Percentiles rank a stretch among this genome's conserved stretches.
Conservation (phyloP, 2,113 vertebrate genomes). For the Hippocampus barbouri region DNA sequence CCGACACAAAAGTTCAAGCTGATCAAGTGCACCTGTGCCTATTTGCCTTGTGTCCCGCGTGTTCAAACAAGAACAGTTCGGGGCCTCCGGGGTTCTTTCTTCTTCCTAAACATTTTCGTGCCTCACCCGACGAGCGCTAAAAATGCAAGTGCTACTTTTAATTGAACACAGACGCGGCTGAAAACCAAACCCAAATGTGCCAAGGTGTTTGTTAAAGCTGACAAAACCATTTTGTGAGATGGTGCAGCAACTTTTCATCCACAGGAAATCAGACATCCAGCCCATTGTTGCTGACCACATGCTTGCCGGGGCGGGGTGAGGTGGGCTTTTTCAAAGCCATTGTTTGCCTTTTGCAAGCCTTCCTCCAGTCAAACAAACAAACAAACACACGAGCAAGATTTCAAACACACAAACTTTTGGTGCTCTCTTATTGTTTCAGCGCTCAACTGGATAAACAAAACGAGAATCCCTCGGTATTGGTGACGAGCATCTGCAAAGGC, state of each 20-base stretch:
- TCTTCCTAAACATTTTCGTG: not conserved
- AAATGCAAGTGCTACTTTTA: not conserved
- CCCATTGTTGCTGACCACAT: conserved; percentile 1
- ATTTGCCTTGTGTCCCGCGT: conserved; percentile 2
- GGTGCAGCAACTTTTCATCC: not conserved
- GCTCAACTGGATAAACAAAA: not conserved
- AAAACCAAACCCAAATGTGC: not conserved
- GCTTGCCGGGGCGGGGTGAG: not conserved
- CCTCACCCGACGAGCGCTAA: not conserved
- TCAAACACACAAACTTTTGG: not conserved
- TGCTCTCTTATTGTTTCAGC: not conserved
- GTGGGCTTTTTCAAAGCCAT: not conserved
- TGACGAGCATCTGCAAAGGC: too few relatives aligned
- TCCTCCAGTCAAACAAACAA: not conserved
- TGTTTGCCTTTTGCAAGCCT: not conserved
- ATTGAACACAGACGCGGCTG: not conserved
- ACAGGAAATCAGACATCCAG: conserved; percentile 6
- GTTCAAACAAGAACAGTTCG: not conserved
- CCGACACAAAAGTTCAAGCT: not conserved
- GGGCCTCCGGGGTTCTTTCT: not conserved
- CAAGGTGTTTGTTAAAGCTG: not conserved
- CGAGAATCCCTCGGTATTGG: too few relatives aligned
- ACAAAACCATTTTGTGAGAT: not conserved
- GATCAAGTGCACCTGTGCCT: not conserved
- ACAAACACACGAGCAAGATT: not conserved